Evolutionary conservation across 2,888 invertebrate species (phyloP), one percentile per base, ranked within the genome.

Genomic region (Dynastes maya): DNA sequence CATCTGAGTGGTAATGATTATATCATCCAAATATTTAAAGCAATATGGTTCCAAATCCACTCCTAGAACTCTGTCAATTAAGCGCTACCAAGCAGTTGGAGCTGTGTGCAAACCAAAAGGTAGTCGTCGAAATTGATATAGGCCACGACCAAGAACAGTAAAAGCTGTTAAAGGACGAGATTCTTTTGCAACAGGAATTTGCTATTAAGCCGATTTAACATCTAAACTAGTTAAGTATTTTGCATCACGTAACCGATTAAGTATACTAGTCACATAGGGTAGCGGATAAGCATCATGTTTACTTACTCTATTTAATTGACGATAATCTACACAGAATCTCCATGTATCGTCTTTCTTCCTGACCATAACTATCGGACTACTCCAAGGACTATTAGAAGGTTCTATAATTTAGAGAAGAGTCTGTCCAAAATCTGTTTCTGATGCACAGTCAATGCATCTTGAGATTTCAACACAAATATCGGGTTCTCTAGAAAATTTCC

Each of bases 221-320:
- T 88, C 87, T 0, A 87, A 74, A 0, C 85, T 85, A 0, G 83
- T 82, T 9, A 88, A 81, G 67, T 82, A 87, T 29, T 80, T 78
- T 4, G 86, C 85, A 29, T 82, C 79, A 0, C 84, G 75, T 0
- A 87, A 79, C 40, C 82, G 81, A 45, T 85, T 83, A 29, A 86
- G 68, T 9, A 85, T 86, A 2, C 81, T 77, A 0, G 81, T 81
- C 29, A 86, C 84, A 45, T 84, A 83, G 0, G 82, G 86, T 0
- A 86, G 45, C 1, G 85, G 85, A 81, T 86, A 85, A 1, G 85
- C 84, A 79, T 86, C 84, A 13, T 81, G 79, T 45, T 82, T 80
- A 0, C 86, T 85, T 0, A 86, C 84, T 3, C 63, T 58, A 74
- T 86, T 88, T 0, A 87, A 68, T 55, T 84, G 83, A 5, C 86